phyloP scores from a whole-genome alignment of 2,113 vertebrate genomes.

The Brienomyrus longianalis region DNA sequence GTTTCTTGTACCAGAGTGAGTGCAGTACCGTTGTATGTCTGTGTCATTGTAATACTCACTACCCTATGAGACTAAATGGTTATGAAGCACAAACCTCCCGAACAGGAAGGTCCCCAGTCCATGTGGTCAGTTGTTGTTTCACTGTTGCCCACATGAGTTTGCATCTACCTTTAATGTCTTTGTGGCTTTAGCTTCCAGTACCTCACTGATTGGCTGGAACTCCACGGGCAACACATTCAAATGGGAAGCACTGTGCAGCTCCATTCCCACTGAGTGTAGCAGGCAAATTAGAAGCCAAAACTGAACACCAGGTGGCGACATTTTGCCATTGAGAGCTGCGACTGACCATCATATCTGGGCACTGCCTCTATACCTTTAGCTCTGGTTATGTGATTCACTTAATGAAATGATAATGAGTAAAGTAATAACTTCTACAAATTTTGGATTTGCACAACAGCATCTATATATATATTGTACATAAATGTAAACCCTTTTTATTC shows the following conservation, averaged over 20 bases:
- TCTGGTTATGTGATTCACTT: constrained; percentile 45
- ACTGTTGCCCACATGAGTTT: neutral
- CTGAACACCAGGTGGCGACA: neutral
- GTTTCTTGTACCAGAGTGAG: constrained; percentile 32
- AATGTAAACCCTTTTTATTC: constrained; percentile 69
- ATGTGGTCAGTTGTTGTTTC: neutral
- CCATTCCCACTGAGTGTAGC: neutral
- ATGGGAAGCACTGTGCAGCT: neutral
- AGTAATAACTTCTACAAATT: constrained; percentile 48
- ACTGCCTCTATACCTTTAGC: neutral
- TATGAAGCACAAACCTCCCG: constrained; percentile 20
- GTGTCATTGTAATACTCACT: constrained; percentile 23
- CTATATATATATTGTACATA: constrained; percentile 72
- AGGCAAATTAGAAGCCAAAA: neutral
- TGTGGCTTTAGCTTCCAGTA: neutral
- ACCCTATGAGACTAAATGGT: constrained; percentile 28
- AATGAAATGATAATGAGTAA: constrained; percentile 42
- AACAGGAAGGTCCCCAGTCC: constrained; percentile 1
- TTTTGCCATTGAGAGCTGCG: neutral
- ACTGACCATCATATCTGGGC: neutral
- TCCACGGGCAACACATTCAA: neutral
- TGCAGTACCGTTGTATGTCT: constrained; percentile 27
- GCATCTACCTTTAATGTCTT: neutral
- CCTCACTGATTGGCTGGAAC: neutral
- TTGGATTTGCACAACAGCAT: constrained; percentile 55